Evolutionary conservation across 2,797 vertebrate genomes (phyloP).

Genomic region (Netta rufina): DNA sequence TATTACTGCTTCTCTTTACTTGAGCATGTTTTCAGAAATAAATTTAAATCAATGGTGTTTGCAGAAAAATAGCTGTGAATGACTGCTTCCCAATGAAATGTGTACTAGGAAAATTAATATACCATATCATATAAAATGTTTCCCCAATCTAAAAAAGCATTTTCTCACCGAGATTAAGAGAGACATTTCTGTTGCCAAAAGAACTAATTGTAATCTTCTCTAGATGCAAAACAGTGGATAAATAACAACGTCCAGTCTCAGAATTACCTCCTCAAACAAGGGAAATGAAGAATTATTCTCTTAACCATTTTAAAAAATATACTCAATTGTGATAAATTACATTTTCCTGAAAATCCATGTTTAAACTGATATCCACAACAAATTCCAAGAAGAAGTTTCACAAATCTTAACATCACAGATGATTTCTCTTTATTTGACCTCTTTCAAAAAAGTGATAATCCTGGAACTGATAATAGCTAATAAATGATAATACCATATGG

Average conservation of each 20-base stretch:
- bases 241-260: not conserved
- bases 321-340: not conserved
- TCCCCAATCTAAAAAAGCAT: not conserved
- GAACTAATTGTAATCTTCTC: not conserved
- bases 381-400: not conserved
- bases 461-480: not conserved
- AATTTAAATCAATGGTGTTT: not conserved
- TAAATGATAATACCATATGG: not conserved
- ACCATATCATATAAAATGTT: not conserved
- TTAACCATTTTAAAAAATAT: not conserved
- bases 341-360: not conserved
- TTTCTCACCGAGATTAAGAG: not conserved
- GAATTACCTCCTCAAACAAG: not conserved
- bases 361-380: not conserved
- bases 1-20: not conserved
- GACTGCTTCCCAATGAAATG: not conserved
- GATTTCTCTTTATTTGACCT: not conserved
- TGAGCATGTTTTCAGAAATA: not conserved
- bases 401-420: not conserved
- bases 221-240: not conserved
- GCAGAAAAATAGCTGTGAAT: not conserved
- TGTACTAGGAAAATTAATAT: not conserved
- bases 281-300: not conserved
- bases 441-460: not conserved
- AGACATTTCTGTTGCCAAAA: not conserved